These are phyloP conservation scores for Hydrolagus affinis DNA, from an alignment of 2,113 vertebrate genomes.

Conservation along the genomic window DNA sequence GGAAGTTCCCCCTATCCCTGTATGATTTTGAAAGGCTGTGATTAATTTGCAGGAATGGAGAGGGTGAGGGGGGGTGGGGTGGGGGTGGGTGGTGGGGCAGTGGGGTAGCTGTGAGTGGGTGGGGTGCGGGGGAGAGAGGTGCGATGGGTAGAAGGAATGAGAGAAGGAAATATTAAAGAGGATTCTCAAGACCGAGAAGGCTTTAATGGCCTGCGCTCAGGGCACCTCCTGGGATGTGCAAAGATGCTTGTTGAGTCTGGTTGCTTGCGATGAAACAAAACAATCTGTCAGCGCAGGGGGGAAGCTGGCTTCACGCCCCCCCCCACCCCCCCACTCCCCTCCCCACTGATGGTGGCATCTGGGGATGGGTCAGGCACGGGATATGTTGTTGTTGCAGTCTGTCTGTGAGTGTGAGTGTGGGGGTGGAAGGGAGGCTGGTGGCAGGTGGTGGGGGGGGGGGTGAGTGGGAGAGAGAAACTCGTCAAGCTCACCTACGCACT, in stretches of 20 bases:
- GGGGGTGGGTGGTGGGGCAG: background rate
- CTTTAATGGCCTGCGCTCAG: background rate
- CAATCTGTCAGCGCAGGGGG: background rate
- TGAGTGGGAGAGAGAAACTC: too few relatives aligned
- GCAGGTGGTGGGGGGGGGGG: too few relatives aligned
- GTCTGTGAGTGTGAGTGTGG: background rate
- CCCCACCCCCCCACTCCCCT: too few relatives aligned
- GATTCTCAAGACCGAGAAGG: background rate
- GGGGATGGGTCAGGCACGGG: background rate
- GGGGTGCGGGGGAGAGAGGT: background rate
- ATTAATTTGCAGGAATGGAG: background rate
- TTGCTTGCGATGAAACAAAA: background rate
- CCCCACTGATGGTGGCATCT: background rate
- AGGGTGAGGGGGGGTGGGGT: background rate
- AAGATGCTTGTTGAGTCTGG: background rate
- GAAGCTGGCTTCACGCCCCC: background rate
- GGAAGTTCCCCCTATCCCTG: too few relatives aligned
- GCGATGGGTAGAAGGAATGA: background rate
- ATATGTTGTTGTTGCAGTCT: conserved; percentile 1
- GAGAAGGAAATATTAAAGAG: background rate
- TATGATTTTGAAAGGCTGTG: background rate
- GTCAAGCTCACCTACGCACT: background rate
- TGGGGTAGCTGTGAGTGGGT: too few relatives aligned
- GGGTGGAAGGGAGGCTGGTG: too few relatives aligned
- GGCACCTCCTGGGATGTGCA: background rate